phyloP scores from a whole-genome alignment of 2,888 invertebrate genomes.

The Drosophila tanythrix region DNA sequence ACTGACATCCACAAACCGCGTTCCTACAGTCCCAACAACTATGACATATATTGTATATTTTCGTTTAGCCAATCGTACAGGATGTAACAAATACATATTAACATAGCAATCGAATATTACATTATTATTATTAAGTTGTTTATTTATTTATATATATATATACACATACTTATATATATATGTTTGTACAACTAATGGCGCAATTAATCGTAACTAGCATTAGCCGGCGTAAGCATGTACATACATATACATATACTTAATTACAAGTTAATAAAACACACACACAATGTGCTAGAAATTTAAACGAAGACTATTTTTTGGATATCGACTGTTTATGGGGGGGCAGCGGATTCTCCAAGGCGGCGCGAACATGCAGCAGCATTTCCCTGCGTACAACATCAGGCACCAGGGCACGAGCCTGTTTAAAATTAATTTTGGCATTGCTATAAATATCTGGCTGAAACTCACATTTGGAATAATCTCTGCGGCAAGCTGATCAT shows the following conservation, averaged over 20 bases:
- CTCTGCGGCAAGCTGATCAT: constrained; percentile 92
- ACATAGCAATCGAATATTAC: constrained; percentile 52
- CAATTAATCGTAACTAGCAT: constrained; percentile 53
- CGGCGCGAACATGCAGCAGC: constrained; percentile 86
- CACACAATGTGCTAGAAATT: constrained; percentile 59
- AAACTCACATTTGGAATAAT: constrained; percentile 88
- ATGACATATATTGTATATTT: constrained; percentile 34
- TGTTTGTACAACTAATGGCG: constrained; percentile 57
- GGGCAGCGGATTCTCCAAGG: constrained; percentile 27
- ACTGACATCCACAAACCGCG: constrained; percentile 54
- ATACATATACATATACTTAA: constrained; percentile 60
- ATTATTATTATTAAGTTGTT: constrained; percentile 62
- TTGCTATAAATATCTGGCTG: neutral
- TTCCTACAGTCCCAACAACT: constrained; percentile 56
- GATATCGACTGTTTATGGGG: neutral
- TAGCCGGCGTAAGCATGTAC: constrained; percentile 56
- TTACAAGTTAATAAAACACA: constrained; percentile 64
- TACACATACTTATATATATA: constrained; percentile 17
- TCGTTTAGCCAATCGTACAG: constrained; percentile 69
- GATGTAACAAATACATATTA: constrained; percentile 29
- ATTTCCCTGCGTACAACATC: constrained; percentile 96
- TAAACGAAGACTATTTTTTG: constrained; percentile 16
- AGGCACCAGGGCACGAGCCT: constrained; percentile 94
- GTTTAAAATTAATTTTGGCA: neutral
- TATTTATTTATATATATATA: constrained; percentile 61